Conservation (phyloP, 2,797 vertebrate genomes). For the Enteromius argenteus region DNA sequence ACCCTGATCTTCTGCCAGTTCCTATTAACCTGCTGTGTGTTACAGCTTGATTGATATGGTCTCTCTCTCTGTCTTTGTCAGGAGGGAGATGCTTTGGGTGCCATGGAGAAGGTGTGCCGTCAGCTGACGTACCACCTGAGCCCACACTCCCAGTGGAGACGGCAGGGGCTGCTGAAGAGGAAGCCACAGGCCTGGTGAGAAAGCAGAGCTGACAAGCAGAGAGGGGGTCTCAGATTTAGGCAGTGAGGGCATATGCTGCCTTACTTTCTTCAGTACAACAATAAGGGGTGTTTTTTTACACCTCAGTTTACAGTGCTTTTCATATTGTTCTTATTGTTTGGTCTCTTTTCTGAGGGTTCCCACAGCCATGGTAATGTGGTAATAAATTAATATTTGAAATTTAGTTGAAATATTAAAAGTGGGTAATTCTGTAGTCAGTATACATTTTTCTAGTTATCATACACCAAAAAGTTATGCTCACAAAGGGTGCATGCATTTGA, state of each 20-base stretch:
- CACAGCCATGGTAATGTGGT: not conserved
- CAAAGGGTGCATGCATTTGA: not conserved
- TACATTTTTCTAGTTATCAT: not conserved
- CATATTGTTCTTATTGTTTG: not conserved
- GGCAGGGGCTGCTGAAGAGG: conserved; percentile 91
- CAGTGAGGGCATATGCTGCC: conserved; percentile 24
- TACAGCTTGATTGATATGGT: conserved; percentile 12
- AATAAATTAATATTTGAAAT: not conserved
- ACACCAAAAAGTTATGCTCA: not conserved
- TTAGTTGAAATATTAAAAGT: not conserved
- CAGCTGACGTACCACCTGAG: conserved; percentile 99
- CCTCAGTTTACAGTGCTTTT: not conserved
- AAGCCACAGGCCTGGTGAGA: conserved; percentile 97
- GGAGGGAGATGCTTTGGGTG: conserved; percentile 91
- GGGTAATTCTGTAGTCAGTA: not conserved
- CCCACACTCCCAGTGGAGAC: conserved; percentile 94
- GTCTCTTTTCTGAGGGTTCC: not conserved
- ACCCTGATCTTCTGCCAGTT: conserved; percentile 39
- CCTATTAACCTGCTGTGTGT: conserved; percentile 33
- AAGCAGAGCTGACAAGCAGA: conserved; percentile 8
- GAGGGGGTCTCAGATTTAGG: not conserved
- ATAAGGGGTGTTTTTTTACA: not conserved
- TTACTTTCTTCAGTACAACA: not conserved
- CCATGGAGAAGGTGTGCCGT: conserved; percentile 97
- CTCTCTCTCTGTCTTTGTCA: conserved; percentile 63